Percentiles rank a stretch among this genome's conserved stretches.
Evolutionary conservation across 2,797 vertebrate species (phyloP).

Genomic region (Diplodus sargus): DNA sequence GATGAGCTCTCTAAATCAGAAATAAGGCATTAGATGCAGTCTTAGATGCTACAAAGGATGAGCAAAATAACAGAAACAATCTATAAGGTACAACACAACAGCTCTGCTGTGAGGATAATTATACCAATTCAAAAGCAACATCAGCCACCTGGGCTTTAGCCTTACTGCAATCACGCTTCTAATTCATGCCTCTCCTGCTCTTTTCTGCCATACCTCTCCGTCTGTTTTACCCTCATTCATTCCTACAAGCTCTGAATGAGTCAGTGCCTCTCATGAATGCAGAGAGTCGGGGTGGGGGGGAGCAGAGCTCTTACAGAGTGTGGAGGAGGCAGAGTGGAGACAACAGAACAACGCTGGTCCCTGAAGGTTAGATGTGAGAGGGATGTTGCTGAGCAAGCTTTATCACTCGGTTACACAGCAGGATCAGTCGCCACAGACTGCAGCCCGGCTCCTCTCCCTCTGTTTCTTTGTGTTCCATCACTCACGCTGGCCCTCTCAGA

Average conservation of each 20-base stretch:
- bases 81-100: not conserved
- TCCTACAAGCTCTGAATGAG: slow-evolving; percentile 58
- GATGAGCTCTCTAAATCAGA: no score
- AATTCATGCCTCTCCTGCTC: slow-evolving; percentile 2
- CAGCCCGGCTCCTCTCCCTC: slow-evolving; percentile 29
- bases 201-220: slow-evolving; percentile 14
- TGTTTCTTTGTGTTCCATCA: slow-evolving; percentile 46
- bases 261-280: slow-evolving; percentile 53
- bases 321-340: slow-evolving; percentile 69
- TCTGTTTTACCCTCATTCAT: slow-evolving; percentile 56
- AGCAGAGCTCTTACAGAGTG: slow-evolving; percentile 40
- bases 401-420: slow-evolving; percentile 70
- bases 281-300: slow-evolving; percentile 17
- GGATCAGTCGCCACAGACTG: slow-evolving; percentile 66
- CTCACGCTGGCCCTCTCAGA: slow-evolving; percentile 12
- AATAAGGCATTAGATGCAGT: not conserved
- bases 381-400: slow-evolving; percentile 79
- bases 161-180: not conserved
- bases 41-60: not conserved
- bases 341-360: slow-evolving; percentile 64
- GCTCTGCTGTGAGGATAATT: not conserved
- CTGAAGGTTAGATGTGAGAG: slow-evolving; percentile 75
- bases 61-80: not conserved
- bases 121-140: not conserved
- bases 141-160: slow-evolving; percentile 13